phyloP scores from a whole-genome alignment of 2,888 invertebrate genomes.

The Sminthurinus aureus region DNA sequence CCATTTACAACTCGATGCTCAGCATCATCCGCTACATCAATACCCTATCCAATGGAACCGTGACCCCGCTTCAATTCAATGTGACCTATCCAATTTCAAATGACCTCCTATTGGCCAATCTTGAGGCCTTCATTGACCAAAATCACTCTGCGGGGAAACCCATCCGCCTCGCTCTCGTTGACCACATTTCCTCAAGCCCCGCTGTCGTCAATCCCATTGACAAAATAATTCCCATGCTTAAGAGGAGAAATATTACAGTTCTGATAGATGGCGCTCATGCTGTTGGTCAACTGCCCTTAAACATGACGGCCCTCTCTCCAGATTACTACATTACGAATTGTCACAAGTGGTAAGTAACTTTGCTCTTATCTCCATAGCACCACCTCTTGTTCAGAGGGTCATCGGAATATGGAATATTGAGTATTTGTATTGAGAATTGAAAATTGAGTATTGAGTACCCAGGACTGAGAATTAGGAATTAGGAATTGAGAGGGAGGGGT shows the following conservation, averaged over 20 bases:
- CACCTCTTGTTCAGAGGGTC: too few relatives aligned
- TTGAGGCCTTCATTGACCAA: slow-evolving; percentile 15
- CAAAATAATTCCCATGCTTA: slow-evolving; percentile 46
- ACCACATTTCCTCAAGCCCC: slow-evolving; percentile 36
- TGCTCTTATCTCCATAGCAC: too few relatives aligned
- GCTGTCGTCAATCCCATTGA: slow-evolving; percentile 47
- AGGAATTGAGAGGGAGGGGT: too few relatives aligned
- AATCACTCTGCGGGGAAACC: background rate
- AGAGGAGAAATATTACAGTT: slow-evolving; percentile 40
- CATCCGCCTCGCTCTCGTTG: slow-evolving; percentile 23
- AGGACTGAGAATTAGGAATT: too few relatives aligned
- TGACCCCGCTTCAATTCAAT: background rate
- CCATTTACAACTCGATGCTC: slow-evolving; percentile 47
- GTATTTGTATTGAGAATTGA: too few relatives aligned
- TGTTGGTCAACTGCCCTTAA: slow-evolving; percentile 50
- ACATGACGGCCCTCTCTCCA: slow-evolving; percentile 43
- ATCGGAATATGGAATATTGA: too few relatives aligned
- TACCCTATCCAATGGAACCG: background rate
- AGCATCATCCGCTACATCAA: slow-evolving; percentile 44
- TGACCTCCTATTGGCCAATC: background rate
- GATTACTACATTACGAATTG: slow-evolving; percentile 54
- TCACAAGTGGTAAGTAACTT: slow-evolving; percentile 39
- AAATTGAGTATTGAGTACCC: too few relatives aligned
- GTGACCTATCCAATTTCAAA: background rate
- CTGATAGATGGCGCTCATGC: slow-evolving; percentile 56